These are phyloP conservation scores for Drosophila longiperda DNA, from an alignment of 2,888 invertebrate genomes.

Conservation along the genomic window DNA sequence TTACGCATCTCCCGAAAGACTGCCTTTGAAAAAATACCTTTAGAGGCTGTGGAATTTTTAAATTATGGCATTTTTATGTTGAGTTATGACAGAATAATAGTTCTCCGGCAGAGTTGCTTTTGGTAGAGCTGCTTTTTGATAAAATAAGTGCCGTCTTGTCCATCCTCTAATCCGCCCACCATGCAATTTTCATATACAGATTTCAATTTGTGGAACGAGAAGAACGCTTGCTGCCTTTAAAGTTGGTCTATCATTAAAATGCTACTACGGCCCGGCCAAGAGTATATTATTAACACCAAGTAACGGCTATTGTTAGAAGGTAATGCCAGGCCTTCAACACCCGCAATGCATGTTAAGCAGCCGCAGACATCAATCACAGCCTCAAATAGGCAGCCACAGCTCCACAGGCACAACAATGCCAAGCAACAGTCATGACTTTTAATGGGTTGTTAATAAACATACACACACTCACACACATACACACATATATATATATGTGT, in stretches of 20 bases:
- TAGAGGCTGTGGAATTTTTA: constrained; percentile 31
- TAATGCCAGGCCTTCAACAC: constrained; percentile 75
- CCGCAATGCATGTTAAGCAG: constrained; percentile 58
- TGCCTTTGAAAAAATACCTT: not conserved
- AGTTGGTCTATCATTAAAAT: constrained; percentile 57
- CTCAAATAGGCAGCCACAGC: constrained; percentile 63
- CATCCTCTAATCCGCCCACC: constrained; percentile 41
- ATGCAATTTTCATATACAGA: constrained; percentile 56
- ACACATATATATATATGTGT: not conserved
- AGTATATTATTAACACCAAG: constrained; percentile 64
- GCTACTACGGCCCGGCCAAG: constrained; percentile 4
- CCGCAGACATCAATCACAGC: constrained; percentile 71
- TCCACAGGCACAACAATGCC: constrained; percentile 62
- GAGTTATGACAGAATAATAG: constrained; percentile 16
- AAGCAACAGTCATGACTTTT: constrained; percentile 80
- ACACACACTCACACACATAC: constrained; percentile 8
- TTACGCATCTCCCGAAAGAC: not conserved
- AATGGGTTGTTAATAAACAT: constrained; percentile 78
- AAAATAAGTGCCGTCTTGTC: constrained; percentile 18
- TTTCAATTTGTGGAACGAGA: constrained; percentile 47
- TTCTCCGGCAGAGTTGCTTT: not conserved
- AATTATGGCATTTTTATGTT: constrained; percentile 13
- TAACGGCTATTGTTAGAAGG: constrained; percentile 31
- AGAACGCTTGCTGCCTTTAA: constrained; percentile 49
- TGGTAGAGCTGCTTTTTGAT: constrained; percentile 4